Evolutionary conservation across 2,113 vertebrate species (phyloP), one percentile per base, ranked within the genome.

Genomic region (Cichladusa arquata): DNA sequence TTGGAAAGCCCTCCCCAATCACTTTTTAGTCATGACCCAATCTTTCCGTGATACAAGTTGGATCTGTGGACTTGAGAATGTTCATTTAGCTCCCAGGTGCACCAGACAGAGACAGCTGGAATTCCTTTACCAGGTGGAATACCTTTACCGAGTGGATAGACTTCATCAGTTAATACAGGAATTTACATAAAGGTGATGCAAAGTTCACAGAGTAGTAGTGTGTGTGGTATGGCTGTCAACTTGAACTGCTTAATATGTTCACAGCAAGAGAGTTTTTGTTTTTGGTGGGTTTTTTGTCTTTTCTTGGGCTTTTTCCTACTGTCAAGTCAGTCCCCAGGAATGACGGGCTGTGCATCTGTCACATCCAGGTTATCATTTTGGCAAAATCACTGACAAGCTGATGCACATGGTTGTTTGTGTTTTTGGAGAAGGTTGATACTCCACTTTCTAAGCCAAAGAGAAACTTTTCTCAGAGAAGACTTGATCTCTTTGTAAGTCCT

Each of bases 401-500:
- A 29, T 29, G 19, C 58, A 29, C 4, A 3, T 65, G 15, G 7
- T 57, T 67, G 50, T 76, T 94, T 91, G 31, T 5, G 38, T 77
- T 92, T 93, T 92, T 72, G 38, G 70, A 50, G 45, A 85, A 88
- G 80, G 36, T 44, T 45, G n/a, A 12, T 65, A 18, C 12, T 81
- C 33, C 2, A 10, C 40, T 74, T 91, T 42, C 50, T 80, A 87
- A 77, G 53, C 20, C 54, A 61, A 79, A 81, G 69, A 67, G 36
- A 81, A 81, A 91, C 66, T 91, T 91, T 64, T 70, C 47, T 86
- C 51, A 66, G 78, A 58, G 66, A 77, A 88, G 66, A 29, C 67
- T 70, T 92, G 62, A 64, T 92, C 64, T 81, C 50, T 71, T 61
- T 82, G 29, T 85, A 79, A 92, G 78, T 57, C 42, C 44, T 92